Evolutionary conservation across 2,113 vertebrate genomes (phyloP).

Genomic region (Ranitomeya imitator): DNA sequence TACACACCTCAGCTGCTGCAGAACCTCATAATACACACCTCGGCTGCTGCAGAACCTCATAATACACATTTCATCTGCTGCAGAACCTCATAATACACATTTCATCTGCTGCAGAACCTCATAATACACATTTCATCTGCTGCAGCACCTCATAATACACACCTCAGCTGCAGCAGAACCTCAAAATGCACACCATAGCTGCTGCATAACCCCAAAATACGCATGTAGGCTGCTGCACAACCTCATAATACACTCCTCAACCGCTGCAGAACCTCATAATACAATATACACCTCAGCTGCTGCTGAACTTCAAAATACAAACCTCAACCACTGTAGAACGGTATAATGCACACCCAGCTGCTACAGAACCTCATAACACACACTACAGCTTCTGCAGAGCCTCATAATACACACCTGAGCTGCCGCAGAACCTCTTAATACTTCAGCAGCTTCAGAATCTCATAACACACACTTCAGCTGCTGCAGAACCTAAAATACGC

Average conservation of each 20-base stretch:
- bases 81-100: too few species aligned
- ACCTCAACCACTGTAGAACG: too few species aligned
- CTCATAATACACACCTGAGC: neutral
- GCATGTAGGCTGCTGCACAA: too few species aligned
- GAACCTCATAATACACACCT: neutral
- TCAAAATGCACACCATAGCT: neutral
- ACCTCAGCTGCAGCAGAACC: neutral
- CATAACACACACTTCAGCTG: too few species aligned
- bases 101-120: too few species aligned
- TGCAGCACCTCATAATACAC: too few species aligned
- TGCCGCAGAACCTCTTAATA: neutral
- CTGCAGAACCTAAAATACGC: neutral
- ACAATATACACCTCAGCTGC: neutral
- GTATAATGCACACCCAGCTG: neutral
- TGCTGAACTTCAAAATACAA: neutral
- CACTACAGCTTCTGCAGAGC: neutral
- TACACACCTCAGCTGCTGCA: neutral
- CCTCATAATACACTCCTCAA: neutral
- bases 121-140: too few species aligned
- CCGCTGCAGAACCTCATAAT: neutral
- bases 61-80: neutral
- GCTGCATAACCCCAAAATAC: too few species aligned
- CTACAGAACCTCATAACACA: neutral
- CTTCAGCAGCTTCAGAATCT: too few species aligned
- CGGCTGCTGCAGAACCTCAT: neutral